These are phyloP conservation scores for Rhabdomys dilectus DNA, from an alignment of 2,113 vertebrate species.

Conservation along the genomic window DNA sequence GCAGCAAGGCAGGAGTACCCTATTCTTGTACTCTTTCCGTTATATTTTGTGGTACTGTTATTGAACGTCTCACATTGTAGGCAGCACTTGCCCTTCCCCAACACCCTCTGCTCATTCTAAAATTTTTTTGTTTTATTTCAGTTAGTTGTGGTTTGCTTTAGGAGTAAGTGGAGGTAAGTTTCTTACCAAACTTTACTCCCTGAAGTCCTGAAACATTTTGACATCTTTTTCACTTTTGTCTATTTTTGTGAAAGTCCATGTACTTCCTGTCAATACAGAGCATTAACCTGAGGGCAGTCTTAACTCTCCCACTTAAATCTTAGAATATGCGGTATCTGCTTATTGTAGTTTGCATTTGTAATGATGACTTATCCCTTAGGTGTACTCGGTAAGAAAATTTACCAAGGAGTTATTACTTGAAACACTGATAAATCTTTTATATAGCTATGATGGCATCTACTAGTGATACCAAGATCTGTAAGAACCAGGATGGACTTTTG, in stretches of 20 bases:
- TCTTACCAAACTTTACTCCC: neutral
- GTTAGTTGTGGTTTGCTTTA: neutral
- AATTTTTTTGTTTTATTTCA: neutral
- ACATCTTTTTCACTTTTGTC: neutral
- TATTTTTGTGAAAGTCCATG: neutral
- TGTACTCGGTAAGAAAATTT: neutral
- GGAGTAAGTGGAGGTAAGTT: neutral
- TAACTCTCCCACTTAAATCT: neutral
- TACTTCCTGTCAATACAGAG: neutral
- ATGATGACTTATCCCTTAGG: constrained; percentile 7
- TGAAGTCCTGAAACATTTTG: neutral
- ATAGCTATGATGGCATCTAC: neutral
- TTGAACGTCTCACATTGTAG: neutral
- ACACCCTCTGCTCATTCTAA: neutral
- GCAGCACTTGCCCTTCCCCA: neutral
- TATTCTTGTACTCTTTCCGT: too few relatives aligned
- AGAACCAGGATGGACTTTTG: constrained; percentile 18
- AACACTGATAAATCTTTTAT: neutral
- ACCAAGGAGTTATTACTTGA: neutral
- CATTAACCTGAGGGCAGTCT: neutral
- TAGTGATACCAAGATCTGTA: neutral
- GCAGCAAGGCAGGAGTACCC: too few relatives aligned
- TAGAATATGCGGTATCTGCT: neutral
- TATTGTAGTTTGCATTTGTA: neutral
- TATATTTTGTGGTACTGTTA: neutral